Percentiles rank a stretch among this genome's conserved stretches.
These are phyloP conservation scores for Thripadectes ignobilis DNA, from an alignment of 2,797 vertebrate genomes.

Conservation along the genomic window DNA sequence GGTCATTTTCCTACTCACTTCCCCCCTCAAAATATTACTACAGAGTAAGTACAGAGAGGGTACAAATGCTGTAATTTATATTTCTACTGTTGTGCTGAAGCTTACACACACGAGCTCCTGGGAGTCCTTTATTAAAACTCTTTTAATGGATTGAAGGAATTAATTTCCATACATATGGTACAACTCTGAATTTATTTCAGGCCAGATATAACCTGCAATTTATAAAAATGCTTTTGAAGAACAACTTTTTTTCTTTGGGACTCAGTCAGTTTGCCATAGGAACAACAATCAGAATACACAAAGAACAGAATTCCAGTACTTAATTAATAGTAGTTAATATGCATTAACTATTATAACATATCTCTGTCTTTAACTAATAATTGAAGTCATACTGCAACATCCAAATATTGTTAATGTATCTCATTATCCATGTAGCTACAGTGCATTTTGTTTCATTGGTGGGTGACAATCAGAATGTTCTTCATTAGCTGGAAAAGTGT, in stretches of 20 bases:
- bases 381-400: neutral
- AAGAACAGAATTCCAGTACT: neutral
- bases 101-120: neutral
- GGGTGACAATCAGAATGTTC: neutral
- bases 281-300: neutral
- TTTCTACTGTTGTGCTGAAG: neutral
- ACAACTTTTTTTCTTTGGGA: neutral
- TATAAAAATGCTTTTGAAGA: neutral
- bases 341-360: neutral
- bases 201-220: neutral
- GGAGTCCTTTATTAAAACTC: neutral
- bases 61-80: neutral
- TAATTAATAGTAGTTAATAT: too few relatives aligned
- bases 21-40: accelerated
- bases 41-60: neutral
- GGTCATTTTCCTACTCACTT: neutral
- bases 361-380: neutral
- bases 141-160: neutral
- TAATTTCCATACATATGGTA: neutral
- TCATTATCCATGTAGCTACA: neutral
- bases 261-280: neutral
- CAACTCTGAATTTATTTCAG: neutral
- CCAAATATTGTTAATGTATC: neutral
- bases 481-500: neutral
- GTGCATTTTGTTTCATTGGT: neutral